These are phyloP conservation scores for Drosophila grimshawi DNA, from an alignment of 1,140 invertebrate genomes.

Conservation along the genomic window DNA sequence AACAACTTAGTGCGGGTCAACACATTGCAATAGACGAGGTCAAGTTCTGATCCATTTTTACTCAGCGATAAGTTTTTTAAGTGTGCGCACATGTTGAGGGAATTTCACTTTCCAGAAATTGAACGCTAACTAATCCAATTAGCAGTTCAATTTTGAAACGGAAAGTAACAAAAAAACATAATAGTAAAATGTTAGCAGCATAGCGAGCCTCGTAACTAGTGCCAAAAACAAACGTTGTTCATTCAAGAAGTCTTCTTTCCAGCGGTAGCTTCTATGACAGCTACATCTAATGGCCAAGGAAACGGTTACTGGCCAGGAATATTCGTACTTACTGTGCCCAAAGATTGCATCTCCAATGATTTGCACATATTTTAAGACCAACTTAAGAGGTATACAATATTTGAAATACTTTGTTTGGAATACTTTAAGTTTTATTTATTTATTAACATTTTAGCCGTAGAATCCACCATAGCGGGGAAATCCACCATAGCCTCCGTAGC, in stretches of 20 bases:
- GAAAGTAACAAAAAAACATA: constrained; percentile 1
- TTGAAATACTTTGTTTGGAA: not conserved
- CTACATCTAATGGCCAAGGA: too few relatives aligned
- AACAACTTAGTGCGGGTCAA: constrained; percentile 55
- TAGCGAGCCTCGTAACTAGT: too few relatives aligned
- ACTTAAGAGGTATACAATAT: too few relatives aligned
- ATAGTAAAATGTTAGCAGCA: not conserved
- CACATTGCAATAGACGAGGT: constrained; percentile 48
- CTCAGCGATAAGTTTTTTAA: not conserved
- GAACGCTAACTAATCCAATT: constrained; percentile 1
- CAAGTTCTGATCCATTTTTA: constrained; percentile 50
- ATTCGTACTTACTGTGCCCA: too few relatives aligned
- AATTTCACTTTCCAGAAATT: constrained; percentile 7
- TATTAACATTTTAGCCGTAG: constrained; percentile 2
- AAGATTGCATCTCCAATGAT: too few relatives aligned
- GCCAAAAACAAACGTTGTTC: too few relatives aligned
- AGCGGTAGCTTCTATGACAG: too few relatives aligned
- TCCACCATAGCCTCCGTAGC: constrained; percentile 19
- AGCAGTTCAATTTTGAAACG: constrained; percentile 1
- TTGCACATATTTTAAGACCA: too few relatives aligned
- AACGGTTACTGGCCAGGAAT: too few relatives aligned
- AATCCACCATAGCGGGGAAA: constrained; percentile 21
- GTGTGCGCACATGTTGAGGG: not conserved
- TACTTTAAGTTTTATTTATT: constrained; percentile 44
- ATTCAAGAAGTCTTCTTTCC: too few relatives aligned